Base-by-base conservation (phyloP, 2,113 vertebrate species). In the Nymphicus hollandicus region DNA sequence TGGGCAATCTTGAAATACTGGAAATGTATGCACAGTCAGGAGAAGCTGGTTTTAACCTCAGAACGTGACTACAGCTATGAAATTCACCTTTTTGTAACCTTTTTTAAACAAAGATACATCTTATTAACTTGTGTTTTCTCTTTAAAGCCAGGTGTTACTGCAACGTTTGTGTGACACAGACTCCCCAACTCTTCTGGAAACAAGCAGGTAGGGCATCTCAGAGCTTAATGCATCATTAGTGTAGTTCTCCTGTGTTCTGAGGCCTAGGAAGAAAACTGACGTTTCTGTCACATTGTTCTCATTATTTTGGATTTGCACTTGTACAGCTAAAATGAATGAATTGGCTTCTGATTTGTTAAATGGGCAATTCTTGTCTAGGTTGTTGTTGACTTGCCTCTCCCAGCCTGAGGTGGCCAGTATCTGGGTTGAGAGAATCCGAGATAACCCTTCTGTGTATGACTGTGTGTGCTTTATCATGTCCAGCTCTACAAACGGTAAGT, bases 391-490 rank as follows among this genome's bases (percentile, higher is more conserved):
- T 61, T 99, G 99, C 95, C 93, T 99, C 69, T 99, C 98, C 91
- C 99, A 99, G 91, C 97, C 98, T 91, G 98, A 99, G 71, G 99
- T 99, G 93, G 98, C 98, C 83, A 98, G 85, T 39, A 87, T 98
- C 83, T 99, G 99, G 99, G 97, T 99, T 86, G 98, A 99, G 90
- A 98, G 99, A 93, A 98, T 99, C 95, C 97, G 91, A 71, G 98
- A 98, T 79, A 97, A 98, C 69, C 96, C 92, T 4, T 98, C 98
- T 4, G 97, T 99, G 50, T 97, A 96, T 53, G 96, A 98, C 91
- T 99, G 97, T 87, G 96, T 99, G 41, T 99, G 99, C 89, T 99
- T 99, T 97, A 99, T 99, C 97, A 99, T 99, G 99, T 98, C 97
- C 97, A 99, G 99, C 95, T 99, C 99, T 65, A 99, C 99, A 68